These are phyloP conservation scores for Oncorhynchus keta DNA, from an alignment of 2,113 vertebrate species.

Conservation along the genomic window DNA sequence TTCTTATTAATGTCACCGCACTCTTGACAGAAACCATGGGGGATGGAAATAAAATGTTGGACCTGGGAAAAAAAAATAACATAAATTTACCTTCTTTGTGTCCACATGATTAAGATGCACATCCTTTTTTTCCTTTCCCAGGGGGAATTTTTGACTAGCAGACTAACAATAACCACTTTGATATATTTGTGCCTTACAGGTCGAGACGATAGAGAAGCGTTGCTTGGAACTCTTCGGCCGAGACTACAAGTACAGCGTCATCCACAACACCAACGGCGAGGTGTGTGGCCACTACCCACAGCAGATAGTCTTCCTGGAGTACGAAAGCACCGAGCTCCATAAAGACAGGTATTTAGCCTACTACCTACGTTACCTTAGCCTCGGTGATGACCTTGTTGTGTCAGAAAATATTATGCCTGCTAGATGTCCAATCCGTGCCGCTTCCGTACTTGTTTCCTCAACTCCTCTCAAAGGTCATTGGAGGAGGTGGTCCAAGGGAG, in stretches of 20 bases:
- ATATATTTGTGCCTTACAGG: constrained; percentile 61
- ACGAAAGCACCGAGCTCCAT: constrained; percentile 80
- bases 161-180: background rate
- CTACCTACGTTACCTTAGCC: too few species aligned
- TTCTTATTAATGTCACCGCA: background rate
- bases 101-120: background rate
- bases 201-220: constrained; percentile 87
- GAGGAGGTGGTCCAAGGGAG: too few species aligned
- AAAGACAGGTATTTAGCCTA: constrained; percentile 79
- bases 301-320: constrained; percentile 93
- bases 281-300: constrained; percentile 94
- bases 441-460: too few species aligned
- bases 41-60: background rate
- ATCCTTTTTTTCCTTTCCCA: background rate
- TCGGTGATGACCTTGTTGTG: too few species aligned
- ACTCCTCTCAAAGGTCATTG: too few species aligned
- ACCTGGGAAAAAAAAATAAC: background rate
- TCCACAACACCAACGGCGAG: constrained; percentile 89
- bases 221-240: constrained; percentile 91
- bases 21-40: background rate
- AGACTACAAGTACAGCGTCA: constrained; percentile 93
- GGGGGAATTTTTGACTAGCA: background rate
- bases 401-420: too few species aligned
- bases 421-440: too few species aligned
- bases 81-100: background rate